A percentile compares a stretch with the other conserved stretches of the same genome.
Conservation (phyloP, 1,140 invertebrate species). For the Potamilus streckersoni region DNA sequence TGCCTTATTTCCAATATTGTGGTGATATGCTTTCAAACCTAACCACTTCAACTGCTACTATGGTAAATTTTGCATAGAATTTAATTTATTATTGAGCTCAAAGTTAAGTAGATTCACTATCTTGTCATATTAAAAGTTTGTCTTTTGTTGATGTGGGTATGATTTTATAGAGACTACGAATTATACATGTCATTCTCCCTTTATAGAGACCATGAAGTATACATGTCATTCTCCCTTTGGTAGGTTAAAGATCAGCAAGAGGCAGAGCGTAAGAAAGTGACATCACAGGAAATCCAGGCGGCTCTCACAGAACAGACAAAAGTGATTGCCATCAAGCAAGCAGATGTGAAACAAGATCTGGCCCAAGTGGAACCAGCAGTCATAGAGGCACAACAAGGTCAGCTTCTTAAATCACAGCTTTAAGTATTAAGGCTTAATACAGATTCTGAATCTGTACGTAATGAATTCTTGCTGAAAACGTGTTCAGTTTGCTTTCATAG, state of each 20-base stretch:
- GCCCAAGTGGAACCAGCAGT: constrained; percentile 97
- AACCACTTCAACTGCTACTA: too few relatives aligned
- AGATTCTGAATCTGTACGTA: too few relatives aligned
- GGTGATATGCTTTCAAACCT: too few relatives aligned
- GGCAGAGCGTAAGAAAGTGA: constrained; percentile 98
- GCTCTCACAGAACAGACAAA: constrained; percentile 82
- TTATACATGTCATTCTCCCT: neutral
- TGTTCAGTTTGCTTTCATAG: too few relatives aligned
- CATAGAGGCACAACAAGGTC: constrained; percentile 97
- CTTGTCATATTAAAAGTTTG: too few relatives aligned
- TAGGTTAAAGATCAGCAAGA: constrained; percentile 97
- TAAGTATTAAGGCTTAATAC: too few relatives aligned
- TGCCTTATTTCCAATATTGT: too few relatives aligned
- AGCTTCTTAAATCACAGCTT: constrained; percentile 24
- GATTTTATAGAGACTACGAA: neutral
- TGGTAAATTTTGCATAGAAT: too few relatives aligned
- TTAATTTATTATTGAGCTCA: too few relatives aligned
- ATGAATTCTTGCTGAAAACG: too few relatives aligned
- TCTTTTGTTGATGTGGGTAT: neutral
- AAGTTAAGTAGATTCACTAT: too few relatives aligned
- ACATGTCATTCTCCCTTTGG: neutral
- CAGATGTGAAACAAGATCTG: constrained; percentile 93
- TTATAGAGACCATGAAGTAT: neutral
- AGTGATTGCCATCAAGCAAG: constrained; percentile 91
- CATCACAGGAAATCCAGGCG: constrained; percentile 97